Base-by-base conservation (phyloP, 2,888 invertebrate genomes). In the Lordiphosa fenestrarum region DNA sequence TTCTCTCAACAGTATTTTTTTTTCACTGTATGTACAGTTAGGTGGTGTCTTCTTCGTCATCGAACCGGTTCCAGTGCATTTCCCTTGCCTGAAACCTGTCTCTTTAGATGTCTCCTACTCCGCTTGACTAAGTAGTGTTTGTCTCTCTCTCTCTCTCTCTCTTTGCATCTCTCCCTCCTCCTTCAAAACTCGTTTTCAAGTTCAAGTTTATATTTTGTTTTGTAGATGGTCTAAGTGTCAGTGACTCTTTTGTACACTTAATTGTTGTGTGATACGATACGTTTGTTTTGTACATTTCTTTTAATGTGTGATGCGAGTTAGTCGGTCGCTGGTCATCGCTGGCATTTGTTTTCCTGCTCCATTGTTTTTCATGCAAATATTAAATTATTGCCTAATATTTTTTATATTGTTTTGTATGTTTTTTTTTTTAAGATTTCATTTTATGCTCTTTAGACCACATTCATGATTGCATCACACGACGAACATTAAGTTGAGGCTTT, bases 121-220 rank as follows among this genome's bases (percentile, higher is more conserved):
- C 62, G 33, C 44, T 33, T 42, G 15, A 3, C 30, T 9, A 30
- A 30, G 30, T 30, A 30, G 30, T 30, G 30, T 30, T 15, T 15
- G 15, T 15, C 15, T 15, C 6, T 58, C 59, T 57, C 58, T 57
- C 48, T 57, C 48, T 40, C 51, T 53, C 48, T 60, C 48, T 54
- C 48, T 40, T 53, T 53, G 44, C 60, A 54, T 37, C 55, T 40
- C 40, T 33, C 41, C 15, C 25, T 40, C 39, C 50, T 52, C 37
- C 39, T 54, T 33, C 55, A 25, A 69, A 84, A 82, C 85, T 72
- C 36, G 73, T 85, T 86, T 86, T 85, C 86, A 86, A 86, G 86
- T 87, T 86, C 86, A 86, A 86, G 86, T 84, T 86, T 72, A 84
- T 71, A 38, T 33, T 50, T 61, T 67, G 53, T 53, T 37, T 54